Conservation (phyloP, 2,797 vertebrate species). For the Halcyon chelicuti region DNA sequence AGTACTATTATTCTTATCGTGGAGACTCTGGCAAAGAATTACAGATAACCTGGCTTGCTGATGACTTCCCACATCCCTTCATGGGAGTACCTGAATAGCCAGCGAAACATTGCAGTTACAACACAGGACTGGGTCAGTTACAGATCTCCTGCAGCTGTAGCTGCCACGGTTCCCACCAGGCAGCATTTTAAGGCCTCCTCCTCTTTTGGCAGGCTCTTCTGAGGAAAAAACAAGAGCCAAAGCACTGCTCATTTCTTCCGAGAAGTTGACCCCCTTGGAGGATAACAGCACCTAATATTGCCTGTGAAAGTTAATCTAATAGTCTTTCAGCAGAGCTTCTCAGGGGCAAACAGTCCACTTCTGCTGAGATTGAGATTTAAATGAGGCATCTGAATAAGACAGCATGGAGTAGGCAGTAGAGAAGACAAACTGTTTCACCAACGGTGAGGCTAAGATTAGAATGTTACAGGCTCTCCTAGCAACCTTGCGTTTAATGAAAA, state of each 20-base stretch:
- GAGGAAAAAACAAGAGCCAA: background rate
- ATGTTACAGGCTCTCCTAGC: background rate
- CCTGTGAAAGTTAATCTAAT: background rate
- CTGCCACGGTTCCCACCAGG: conserved; percentile 10
- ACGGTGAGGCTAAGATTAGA: background rate
- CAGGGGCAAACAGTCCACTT: background rate
- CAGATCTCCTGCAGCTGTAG: conserved; percentile 28
- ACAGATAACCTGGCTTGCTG: background rate
- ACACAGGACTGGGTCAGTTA: background rate
- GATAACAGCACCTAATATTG: background rate
- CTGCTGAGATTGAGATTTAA: background rate
- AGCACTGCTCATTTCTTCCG: background rate
- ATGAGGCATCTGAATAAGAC: background rate
- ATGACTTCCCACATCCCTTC: background rate
- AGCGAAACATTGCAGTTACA: background rate
- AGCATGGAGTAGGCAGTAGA: background rate
- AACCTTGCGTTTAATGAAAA: background rate
- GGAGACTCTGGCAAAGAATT: background rate
- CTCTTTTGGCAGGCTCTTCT: conserved; percentile 20
- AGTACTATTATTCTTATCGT: background rate
- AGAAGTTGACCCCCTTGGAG: background rate
- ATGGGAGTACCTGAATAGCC: conserved; percentile 2
- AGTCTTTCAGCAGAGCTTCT: background rate
- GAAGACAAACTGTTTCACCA: background rate
- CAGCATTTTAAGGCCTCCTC: background rate